Evolutionary conservation across 2,113 vertebrate species (phyloP).

Genomic region (Myanophis thanlyinensis): DNA sequence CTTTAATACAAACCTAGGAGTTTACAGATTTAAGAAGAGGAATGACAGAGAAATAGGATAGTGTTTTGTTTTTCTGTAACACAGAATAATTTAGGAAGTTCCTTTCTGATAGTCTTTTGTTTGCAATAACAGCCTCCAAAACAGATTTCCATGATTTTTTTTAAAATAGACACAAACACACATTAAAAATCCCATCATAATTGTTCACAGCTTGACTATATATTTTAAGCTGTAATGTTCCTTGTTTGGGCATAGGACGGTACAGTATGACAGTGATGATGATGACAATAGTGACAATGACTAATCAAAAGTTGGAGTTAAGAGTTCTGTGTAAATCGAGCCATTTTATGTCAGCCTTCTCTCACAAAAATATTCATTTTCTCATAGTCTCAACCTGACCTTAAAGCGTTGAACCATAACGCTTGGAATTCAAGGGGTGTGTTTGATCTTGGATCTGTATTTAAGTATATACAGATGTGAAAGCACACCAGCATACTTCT

Average conservation of each 20-base stretch:
- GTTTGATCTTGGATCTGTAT: not conserved
- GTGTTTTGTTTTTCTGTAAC: not conserved
- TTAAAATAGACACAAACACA: not conserved
- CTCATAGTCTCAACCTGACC: not conserved
- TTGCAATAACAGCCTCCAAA: not conserved
- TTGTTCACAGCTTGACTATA: not conserved
- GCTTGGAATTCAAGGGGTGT: not conserved
- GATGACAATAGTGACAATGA: not conserved
- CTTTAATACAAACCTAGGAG: not conserved
- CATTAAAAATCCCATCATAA: not conserved
- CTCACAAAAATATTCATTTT: not conserved
- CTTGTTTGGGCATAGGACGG: not conserved
- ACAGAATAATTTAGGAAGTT: not conserved
- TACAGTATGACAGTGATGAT: not conserved
- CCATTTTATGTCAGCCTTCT: not conserved
- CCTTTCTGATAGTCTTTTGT: not conserved
- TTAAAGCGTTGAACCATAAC: not conserved
- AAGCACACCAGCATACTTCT: not conserved
- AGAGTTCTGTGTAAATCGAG: not conserved
- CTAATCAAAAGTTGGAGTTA: not conserved
- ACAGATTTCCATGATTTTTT: not conserved
- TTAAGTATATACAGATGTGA: not conserved
- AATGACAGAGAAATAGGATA: not conserved
- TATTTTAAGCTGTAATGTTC: not conserved
- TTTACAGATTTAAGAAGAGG: not conserved